Evolutionary conservation across 2,888 invertebrate species (phyloP).

Genomic region (Euclidia mi): DNA sequence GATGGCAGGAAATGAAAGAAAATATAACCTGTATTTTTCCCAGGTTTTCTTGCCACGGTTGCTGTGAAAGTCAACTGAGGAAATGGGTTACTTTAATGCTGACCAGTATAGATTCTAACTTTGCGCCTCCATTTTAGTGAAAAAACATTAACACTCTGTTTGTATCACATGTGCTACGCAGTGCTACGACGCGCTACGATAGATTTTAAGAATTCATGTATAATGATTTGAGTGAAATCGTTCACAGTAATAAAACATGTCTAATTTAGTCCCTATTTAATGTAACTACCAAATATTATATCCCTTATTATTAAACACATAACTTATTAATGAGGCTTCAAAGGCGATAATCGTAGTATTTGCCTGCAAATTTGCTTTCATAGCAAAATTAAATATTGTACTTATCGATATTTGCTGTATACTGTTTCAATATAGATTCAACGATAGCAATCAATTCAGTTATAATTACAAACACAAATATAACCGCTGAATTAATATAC

Average conservation of each 20-base stretch:
- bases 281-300: not conserved
- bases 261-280: too few relatives aligned
- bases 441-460: too few relatives aligned
- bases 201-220: too few relatives aligned
- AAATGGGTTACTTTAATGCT: constrained; percentile 45
- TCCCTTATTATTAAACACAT: too few relatives aligned
- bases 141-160: not conserved
- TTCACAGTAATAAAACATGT: not conserved
- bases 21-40: constrained; percentile 16
- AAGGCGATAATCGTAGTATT: too few relatives aligned
- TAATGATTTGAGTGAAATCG: not conserved
- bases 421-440: too few relatives aligned
- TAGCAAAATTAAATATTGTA: too few relatives aligned
- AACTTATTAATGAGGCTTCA: too few relatives aligned
- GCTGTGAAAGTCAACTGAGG: constrained; percentile 13
- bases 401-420: too few relatives aligned
- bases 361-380: too few relatives aligned
- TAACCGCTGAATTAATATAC: not conserved
- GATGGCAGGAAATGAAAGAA: constrained; percentile 34
- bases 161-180: not conserved
- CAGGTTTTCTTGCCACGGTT: constrained; percentile 17
- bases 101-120: constrained; percentile 4
- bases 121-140: not conserved
- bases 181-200: not conserved
- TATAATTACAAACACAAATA: too few relatives aligned